phyloP scores from a whole-genome alignment of 2,797 vertebrate species.

The Poeciliopsis paucimaculata region DNA sequence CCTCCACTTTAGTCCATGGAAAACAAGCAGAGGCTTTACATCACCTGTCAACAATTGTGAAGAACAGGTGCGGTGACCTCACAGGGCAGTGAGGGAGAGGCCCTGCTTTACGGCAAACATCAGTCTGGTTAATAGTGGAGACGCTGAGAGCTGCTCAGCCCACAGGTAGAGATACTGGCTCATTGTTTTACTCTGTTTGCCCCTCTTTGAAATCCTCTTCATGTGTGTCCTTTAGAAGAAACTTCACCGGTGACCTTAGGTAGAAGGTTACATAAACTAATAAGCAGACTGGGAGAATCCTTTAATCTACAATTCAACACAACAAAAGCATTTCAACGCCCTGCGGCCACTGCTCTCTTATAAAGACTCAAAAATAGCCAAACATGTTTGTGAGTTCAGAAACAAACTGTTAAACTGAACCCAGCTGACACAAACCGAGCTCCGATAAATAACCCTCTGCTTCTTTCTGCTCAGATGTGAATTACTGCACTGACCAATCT shows the following conservation, averaged over 20 bases:
- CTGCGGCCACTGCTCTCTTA: slow-evolving; percentile 5
- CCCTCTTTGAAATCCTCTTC: slow-evolving; percentile 17
- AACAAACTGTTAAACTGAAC: slow-evolving; percentile 47
- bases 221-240: slow-evolving; percentile 17
- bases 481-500: slow-evolving; percentile 41
- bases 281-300: slow-evolving; percentile 19
- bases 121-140: slow-evolving; percentile 27
- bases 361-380: background rate
- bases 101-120: slow-evolving; percentile 52
- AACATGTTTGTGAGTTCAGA: slow-evolving; percentile 26
- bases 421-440: slow-evolving; percentile 42
- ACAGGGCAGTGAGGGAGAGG: slow-evolving; percentile 53
- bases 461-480: slow-evolving; percentile 49
- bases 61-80: slow-evolving; percentile 75
- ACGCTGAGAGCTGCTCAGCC: background rate
- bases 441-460: slow-evolving; percentile 36
- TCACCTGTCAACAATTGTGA: slow-evolving; percentile 65
- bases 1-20: slow-evolving; percentile 59
- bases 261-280: slow-evolving; percentile 45
- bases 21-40: slow-evolving; percentile 57
- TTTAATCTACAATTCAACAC: slow-evolving; percentile 46
- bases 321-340: slow-evolving; percentile 44
- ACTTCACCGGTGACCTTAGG: slow-evolving; percentile 41
- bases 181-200: slow-evolving; percentile 35
- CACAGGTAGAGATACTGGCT: slow-evolving; percentile 38